These are phyloP conservation scores for Dolichopus griseipennis DNA, from an alignment of 2,888 invertebrate genomes.

Conservation along the genomic window DNA sequence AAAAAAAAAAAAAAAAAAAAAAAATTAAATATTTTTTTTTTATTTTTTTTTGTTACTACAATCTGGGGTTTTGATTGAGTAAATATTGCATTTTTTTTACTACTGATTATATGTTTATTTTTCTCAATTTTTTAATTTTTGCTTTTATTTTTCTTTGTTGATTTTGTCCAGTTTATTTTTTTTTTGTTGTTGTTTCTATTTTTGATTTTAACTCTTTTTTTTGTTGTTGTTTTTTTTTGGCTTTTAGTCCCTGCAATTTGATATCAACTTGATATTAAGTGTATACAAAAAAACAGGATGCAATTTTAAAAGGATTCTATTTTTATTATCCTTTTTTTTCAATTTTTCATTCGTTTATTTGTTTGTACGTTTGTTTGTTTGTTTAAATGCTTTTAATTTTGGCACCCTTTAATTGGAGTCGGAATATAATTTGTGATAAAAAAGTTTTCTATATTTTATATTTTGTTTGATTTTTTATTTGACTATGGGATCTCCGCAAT, in stretches of 20 bases:
- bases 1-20: too few relatives aligned
- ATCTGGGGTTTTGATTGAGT: conserved; percentile 4
- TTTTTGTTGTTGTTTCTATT: too few relatives aligned
- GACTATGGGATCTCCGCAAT: too few relatives aligned
- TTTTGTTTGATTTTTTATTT: too few relatives aligned
- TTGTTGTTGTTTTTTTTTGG: too few relatives aligned
- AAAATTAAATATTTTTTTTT: neutral
- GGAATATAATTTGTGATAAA: neutral
- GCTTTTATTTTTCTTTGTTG: neutral
- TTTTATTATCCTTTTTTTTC: too few relatives aligned
- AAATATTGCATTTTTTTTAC: neutral
- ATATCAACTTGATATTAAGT: neutral
- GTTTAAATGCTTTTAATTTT: neutral
- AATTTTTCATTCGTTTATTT: too few relatives aligned
- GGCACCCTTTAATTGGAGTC: neutral
- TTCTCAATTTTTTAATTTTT: neutral
- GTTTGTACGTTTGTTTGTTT: neutral
- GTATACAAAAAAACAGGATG: neutral
- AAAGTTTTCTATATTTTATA: too few relatives aligned
- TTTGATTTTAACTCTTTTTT: too few relatives aligned
- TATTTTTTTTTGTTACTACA: neutral
- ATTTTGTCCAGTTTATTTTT: neutral
- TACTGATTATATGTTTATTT: too few relatives aligned
- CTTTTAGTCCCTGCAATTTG: neutral
- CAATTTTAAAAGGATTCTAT: conserved; percentile 1